Evolutionary conservation across 2,113 vertebrate species (phyloP).

Genomic region (Pseudopipra pipra): DNA sequence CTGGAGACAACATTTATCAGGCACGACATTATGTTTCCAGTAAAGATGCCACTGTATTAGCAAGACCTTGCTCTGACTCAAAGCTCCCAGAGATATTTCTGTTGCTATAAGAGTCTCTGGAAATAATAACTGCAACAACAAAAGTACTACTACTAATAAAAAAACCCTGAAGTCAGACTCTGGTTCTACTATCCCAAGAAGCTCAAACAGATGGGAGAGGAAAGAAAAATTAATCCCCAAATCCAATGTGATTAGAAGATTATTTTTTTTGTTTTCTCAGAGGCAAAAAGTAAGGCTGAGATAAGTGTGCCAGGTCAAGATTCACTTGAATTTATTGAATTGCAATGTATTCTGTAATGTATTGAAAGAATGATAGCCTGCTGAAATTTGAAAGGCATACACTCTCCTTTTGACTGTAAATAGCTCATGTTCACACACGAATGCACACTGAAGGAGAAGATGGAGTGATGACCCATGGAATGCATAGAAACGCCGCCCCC

Average conservation of each 20-base stretch:
- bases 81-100: background rate
- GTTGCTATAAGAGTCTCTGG: background rate
- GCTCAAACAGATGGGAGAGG: background rate
- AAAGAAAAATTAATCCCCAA: background rate
- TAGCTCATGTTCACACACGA: rapidly evolving
- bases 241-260: background rate
- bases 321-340: background rate
- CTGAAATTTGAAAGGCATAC: background rate
- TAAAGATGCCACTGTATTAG: background rate
- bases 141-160: background rate
- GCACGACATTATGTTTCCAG: background rate
- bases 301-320: background rate
- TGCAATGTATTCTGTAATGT: background rate
- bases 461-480: background rate
- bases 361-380: background rate
- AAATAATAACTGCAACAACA: background rate
- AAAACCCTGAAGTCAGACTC: background rate
- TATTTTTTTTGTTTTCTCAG: background rate
- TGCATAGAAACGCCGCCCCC: rapidly evolving
- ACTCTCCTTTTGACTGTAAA: background rate
- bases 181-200: background rate
- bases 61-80: background rate
- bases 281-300: background rate
- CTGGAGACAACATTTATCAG: background rate
- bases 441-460: background rate